Base-by-base conservation (phyloP, 2,113 vertebrate genomes). In the Prochilodus magdalenae region DNA sequence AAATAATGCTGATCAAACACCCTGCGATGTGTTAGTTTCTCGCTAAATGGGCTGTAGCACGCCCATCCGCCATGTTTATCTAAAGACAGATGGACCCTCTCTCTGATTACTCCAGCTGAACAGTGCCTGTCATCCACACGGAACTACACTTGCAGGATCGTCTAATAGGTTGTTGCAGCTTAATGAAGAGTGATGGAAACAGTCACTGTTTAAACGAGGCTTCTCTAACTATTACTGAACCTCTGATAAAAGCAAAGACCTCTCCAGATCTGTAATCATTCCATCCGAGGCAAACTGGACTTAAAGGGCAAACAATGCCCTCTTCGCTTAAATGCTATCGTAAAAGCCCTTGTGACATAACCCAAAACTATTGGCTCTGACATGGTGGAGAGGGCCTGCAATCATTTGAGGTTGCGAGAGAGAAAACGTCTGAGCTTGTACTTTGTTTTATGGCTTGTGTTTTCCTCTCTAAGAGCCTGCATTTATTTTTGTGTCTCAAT, bases 31-130 rank as follows among this genome's bases (percentile, higher is more conserved):
- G 84, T 76, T 73, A 90, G 91, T 91, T 91, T 92, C 88, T 66
- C 80, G 88, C 84, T 71, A 90, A 93, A 92, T 94, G 92, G 88
- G 85, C 89, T 92, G 90, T 90, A 86, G 88, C 89, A 86, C 79
- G 85, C 86, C 88, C 84, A 78, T 87, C 60, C 71, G 74, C 83
- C 51, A 22, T 93, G 92, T 93, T 94, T 93, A 94, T 89, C 85
- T 87, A 89, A 60, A 81, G 89, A 74, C 88, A 89, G 90, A 92
- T 89, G 90, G 88, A 90, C 90, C 88, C 87, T 89, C 73, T 87
- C 87, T 59, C 87, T 94, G 92, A 93, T 94, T 94, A 89, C 83
- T 83, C 30, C n/a, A 81, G 74, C 79, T 80, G 69, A 83, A 86
- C 85, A 79, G 71, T 15, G 84, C 86, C 89, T 86, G 89, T 88